Evolutionary conservation across 2,888 invertebrate genomes (phyloP).

Genomic region (Drosophila algonquin): DNA sequence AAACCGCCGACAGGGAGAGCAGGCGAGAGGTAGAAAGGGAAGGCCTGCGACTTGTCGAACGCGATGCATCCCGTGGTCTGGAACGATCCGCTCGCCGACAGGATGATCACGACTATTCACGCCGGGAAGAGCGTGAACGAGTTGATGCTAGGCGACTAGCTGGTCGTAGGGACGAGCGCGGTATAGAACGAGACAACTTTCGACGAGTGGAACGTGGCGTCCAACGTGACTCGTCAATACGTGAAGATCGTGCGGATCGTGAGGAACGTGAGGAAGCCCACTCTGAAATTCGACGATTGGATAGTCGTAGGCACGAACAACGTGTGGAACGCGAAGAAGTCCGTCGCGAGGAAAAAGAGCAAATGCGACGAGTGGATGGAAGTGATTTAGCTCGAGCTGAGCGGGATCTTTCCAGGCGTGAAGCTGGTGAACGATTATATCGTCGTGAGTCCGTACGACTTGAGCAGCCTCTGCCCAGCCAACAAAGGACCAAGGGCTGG

Average conservation of each 20-base stretch:
- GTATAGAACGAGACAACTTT: background rate
- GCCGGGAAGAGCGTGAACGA: constrained; percentile 7
- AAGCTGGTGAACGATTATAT: background rate
- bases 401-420: background rate
- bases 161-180: no score
- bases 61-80: background rate
- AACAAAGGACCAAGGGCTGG: constrained; percentile 31
- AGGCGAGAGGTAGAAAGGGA: background rate
- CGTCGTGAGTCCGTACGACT: background rate
- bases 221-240: background rate
- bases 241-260: background rate
- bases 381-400: background rate
- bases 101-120: constrained; percentile 2
- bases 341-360: background rate
- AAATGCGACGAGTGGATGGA: background rate
- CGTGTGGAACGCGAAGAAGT: background rate
- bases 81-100: constrained; percentile 1
- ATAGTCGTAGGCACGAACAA: background rate
- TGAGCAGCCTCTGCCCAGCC: background rate
- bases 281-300: background rate
- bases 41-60: background rate
- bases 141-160: background rate
- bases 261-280: background rate
- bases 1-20: background rate
- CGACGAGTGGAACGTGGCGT: background rate